Evolutionary conservation across 2,888 invertebrate genomes (phyloP), one percentile per base, ranked within the genome.

Genomic region (Acleris emargana): DNA sequence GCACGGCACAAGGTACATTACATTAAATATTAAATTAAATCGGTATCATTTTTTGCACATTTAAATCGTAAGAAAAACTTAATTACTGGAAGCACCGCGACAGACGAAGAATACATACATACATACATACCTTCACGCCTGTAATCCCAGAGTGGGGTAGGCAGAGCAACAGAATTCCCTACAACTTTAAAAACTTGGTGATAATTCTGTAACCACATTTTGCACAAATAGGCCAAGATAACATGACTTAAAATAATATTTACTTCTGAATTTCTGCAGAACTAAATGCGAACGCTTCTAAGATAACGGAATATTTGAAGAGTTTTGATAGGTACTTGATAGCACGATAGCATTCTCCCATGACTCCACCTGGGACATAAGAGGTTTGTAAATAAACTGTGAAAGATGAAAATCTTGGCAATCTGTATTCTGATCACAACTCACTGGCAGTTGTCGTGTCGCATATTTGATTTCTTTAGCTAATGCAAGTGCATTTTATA

Each of bases 1-100:
- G 69, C 64, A 67, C 66, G 61, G 67, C 62, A 67, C 68, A 18
- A 54, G 32, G 42, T 55, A 53, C 28, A 49, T 64, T 47, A 61
- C 28, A 22, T 53, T 49, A 55, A 55, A 50, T 49, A 55, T 47
- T 20, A 20, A 25, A 43, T 42, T 25, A 43, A 52, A 55, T 43
- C 22, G 22, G 17, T 38, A 9, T 38, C 7, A 18, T 53, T 53
- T 38, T 38, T 16, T 32, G 17, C 7, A 4, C 16, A 25, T 38
- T 13, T 5, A 18, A 54, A 5, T 28, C n/a, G 13, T 9, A 52
- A 32, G n/a, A 52, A 52, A 5, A 20, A 6, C 25, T 52, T 17
- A 20, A 38, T 18, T 18, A 13, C 18, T 49, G 9, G 5, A 45
- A 32, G 11, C 38, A 13, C 13, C 13, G 38, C 38, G 38, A 38